phyloP scores from a whole-genome alignment of 2,797 vertebrate genomes.

The Hyperoplus lanceolatus region DNA sequence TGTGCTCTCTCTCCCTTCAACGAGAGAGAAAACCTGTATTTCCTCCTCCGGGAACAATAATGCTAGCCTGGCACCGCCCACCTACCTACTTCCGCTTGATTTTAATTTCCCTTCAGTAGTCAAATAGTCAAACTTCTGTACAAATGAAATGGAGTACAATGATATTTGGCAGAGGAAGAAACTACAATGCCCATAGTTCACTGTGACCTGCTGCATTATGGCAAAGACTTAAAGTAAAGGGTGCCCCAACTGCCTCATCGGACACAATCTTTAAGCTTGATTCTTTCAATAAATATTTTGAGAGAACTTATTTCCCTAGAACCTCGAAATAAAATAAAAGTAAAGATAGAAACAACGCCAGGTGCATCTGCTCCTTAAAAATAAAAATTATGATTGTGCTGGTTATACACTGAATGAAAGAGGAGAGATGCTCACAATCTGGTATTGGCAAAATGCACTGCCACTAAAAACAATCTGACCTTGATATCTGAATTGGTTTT shows the following conservation, averaged over 20 bases:
- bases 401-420: too few species aligned
- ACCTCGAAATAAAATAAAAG: too few species aligned
- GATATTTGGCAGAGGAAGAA: slow-evolving; percentile 10
- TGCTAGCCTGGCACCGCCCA: not conserved
- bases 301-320: not conserved
- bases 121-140: too few species aligned
- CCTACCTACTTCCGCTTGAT: too few species aligned
- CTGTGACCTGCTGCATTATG: slow-evolving; percentile 4
- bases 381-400: too few species aligned
- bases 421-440: too few species aligned
- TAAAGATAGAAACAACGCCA: not conserved
- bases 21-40: slow-evolving; percentile 13
- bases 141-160: too few species aligned
- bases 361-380: not conserved
- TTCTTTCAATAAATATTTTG: slow-evolving; percentile 6
- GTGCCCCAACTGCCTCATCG: not conserved
- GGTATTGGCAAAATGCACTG: too few species aligned
- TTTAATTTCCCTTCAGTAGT: too few species aligned
- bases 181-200: not conserved
- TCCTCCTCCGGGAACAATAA: slow-evolving; percentile 58
- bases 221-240: slow-evolving; percentile 9
- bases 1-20: not conserved
- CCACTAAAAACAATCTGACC: too few species aligned
- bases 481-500: too few species aligned
- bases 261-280: slow-evolving; percentile 4